Base-by-base conservation (phyloP, 2,888 invertebrate species). In the Caenorhabditis angaria region DNA sequence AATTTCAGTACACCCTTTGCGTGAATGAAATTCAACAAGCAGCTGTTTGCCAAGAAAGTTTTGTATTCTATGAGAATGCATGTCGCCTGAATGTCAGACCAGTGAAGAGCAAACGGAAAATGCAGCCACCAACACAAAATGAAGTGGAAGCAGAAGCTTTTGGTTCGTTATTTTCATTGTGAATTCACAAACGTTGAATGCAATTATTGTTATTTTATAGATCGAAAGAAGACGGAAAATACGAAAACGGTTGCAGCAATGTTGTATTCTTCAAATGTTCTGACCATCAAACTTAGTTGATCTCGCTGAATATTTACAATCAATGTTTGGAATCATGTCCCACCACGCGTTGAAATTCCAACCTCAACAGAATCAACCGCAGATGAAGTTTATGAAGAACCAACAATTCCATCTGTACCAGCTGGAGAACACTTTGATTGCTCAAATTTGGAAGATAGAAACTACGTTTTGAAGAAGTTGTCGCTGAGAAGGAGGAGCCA, bases 1-100 rank as follows among this genome's bases (percentile, higher is more conserved):
- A 53, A 47, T 70, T 66, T 56, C 66, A 71, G 72, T 72, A 72
- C 54, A 58, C 55, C 1, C 47, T 64, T n/a, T 72, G 72, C 27
- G 65, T 68, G 20, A 56, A 72, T 24, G 72, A 68, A 14, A 32
- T 72, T 24, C 47, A 56, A 18, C 68, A 72, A 51, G 41, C 32
- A 6, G 65, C 61, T 2, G 57, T 22, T 1, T 72, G 72, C 25
- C 53, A 32, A 32, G 65, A 72, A 20, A 64, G 58, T 2, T 59
- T 50, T 27, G 73, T 73, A 3, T 73, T 73, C 28, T 64, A 62
- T 50, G 47, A 65, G 8, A 41, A 24, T 8, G 56, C 22, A 10
- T 73, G 73, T 73, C 73, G 18, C 61, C 65, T 8, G 73, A 69
- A 48, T 73, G 73, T 24, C 32, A 51, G 2, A 59, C 56, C 2